Percentiles rank a stretch among this genome's conserved stretches.
Conservation (phyloP, 2,113 vertebrate species). For the Phrynosoma platyrhinos region DNA sequence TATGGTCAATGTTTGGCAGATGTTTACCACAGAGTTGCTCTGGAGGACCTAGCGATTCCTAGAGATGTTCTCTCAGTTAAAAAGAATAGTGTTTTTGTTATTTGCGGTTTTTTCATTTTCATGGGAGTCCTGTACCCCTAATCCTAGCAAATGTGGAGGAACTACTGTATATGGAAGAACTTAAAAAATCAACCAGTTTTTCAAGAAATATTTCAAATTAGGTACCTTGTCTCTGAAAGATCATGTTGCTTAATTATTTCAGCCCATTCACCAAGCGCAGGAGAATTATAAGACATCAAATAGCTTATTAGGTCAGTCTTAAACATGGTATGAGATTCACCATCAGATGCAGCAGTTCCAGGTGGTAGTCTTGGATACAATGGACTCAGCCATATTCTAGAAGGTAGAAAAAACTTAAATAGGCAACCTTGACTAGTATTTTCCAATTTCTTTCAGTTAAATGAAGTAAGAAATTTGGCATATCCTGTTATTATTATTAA, state of each 20-base stretch:
- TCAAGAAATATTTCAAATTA: neutral
- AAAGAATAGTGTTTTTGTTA: too few species aligned
- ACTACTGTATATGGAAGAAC: neutral
- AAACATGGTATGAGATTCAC: constrained; percentile 92
- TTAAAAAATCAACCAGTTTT: neutral
- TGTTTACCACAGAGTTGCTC: too few species aligned
- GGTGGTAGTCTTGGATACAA: constrained; percentile 86
- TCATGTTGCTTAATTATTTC: constrained; percentile 88
- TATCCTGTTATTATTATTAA: neutral
- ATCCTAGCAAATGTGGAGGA: too few species aligned
- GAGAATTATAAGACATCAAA: constrained; percentile 84
- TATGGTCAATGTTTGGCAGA: too few species aligned
- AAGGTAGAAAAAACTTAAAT: constrained; percentile 6
- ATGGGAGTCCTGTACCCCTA: too few species aligned
- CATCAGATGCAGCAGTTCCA: constrained; percentile 75
- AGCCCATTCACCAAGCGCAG: constrained; percentile 88
- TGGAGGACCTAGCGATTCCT: too few species aligned
- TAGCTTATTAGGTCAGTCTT: constrained; percentile 92
- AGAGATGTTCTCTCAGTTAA: too few species aligned
- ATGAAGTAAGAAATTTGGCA: neutral
- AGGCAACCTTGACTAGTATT: neutral
- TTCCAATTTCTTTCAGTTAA: neutral
- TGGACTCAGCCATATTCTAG: constrained; percentile 96
- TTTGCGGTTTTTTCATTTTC: too few species aligned
- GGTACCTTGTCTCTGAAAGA: constrained; percentile 91